These are phyloP conservation scores for Carposina sasakii DNA, from an alignment of 1,140 invertebrate genomes.

Conservation along the genomic window DNA sequence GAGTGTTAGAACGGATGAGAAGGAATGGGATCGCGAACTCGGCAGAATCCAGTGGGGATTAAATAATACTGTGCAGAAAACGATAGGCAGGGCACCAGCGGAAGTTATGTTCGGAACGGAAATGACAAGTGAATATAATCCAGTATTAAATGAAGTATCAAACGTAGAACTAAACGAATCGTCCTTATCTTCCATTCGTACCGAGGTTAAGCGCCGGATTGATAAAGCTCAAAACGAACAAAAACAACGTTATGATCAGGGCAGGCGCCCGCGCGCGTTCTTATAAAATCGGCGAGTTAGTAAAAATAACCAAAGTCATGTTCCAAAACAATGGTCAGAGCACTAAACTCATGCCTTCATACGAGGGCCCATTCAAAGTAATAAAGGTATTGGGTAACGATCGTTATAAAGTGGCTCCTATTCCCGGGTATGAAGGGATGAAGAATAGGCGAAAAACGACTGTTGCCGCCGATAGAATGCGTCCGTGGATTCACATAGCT, in stretches of 20 bases:
- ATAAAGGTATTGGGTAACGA: constrained; percentile 6
- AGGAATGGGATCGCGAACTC: constrained; percentile 3
- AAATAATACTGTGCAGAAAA: constrained; percentile 9
- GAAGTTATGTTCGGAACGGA: constrained; percentile 3
- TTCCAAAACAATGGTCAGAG: constrained; percentile 3
- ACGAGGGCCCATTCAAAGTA: constrained; percentile 7
- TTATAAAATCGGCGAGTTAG: not conserved
- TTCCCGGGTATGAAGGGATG: too few species aligned
- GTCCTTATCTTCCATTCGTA: too few species aligned
- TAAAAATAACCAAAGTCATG: constrained; percentile 1
- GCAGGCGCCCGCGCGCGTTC: not conserved
- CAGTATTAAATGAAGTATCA: not conserved
- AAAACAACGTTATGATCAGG: not conserved
- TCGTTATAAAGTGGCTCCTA: not conserved
- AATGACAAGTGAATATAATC: not conserved
- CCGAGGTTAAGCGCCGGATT: too few species aligned
- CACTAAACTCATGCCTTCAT: constrained; percentile 2
- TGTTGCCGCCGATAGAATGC: constrained; percentile 6
- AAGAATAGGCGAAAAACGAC: not conserved
- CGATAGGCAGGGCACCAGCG: constrained; percentile 1
- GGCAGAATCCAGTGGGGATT: constrained; percentile 10
- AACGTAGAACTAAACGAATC: too few species aligned
- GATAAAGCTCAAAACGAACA: constrained; percentile 4
- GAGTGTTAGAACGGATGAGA: constrained; percentile 2
- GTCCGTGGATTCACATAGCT: constrained; percentile 11